Percentiles rank a stretch among this genome's conserved stretches.
Evolutionary conservation across 2,113 vertebrate species (phyloP).

Genomic region (Ictidomys tridecemlineatus): DNA sequence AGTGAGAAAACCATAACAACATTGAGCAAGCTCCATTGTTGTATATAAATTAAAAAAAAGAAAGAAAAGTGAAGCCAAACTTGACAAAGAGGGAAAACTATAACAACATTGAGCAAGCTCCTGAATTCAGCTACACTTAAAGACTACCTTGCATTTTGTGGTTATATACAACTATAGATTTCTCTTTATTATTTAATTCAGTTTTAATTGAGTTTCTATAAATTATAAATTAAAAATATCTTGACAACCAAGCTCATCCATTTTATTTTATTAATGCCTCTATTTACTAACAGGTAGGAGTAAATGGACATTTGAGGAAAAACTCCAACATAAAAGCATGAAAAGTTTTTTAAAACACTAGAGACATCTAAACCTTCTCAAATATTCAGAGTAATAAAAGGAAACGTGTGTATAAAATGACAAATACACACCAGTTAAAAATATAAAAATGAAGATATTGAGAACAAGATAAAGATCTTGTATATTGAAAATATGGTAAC

Average conservation of each 20-base stretch:
- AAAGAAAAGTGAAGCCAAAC: not conserved
- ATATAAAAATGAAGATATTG: not conserved
- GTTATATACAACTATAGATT: not conserved
- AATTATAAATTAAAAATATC: not conserved
- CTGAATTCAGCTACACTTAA: not conserved
- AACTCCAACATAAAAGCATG: not conserved
- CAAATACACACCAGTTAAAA: not conserved
- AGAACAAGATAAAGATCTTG: not conserved
- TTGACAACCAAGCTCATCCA: not conserved
- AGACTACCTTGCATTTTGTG: not conserved
- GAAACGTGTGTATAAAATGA: conserved; percentile 18
- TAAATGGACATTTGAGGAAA: not conserved
- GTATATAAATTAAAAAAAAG: too few species aligned
- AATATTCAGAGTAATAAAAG: conserved; percentile 37
- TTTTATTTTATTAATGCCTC: not conserved
- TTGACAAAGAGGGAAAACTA: not conserved
- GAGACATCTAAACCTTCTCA: not conserved
- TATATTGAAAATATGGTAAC: conserved; percentile 3
- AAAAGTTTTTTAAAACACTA: not conserved
- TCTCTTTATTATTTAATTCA: conserved; percentile 7
- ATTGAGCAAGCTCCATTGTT: not conserved
- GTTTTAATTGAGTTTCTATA: not conserved
- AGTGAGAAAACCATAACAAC: not conserved
- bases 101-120: not conserved
- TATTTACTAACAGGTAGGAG: not conserved